Base-by-base conservation (phyloP, 1,140 invertebrate species). In the Cyclina sinensis region DNA sequence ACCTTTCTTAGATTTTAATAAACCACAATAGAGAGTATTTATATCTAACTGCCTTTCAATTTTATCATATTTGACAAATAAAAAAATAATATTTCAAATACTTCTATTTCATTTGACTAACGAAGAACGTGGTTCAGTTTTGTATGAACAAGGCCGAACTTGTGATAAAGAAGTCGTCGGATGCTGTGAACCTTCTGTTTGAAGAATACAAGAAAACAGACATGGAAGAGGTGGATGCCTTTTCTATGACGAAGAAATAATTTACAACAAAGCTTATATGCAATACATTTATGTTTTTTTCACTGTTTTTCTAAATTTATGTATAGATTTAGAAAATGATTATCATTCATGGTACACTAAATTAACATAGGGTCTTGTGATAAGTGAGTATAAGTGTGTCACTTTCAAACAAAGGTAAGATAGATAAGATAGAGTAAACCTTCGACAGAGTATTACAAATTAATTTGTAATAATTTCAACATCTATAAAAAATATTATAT, bases 131-230 rank as follows among this genome's bases (percentile, higher is more conserved):
- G 14, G 14, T 81, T n/a, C 35, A 54, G 24, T 81, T 81, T 24
- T 81, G 79, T 32, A 21, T 32, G 12, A 39, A 65, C 27, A 81
- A 81, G 21, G 32, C 79, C 4, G 39, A 46, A 7, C 11, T 35
- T 12, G 16, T 81, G n/a, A 11, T 81, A 24, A 14, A 81, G 1
- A n/a, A 43, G 14, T 21, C 79, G 18, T 18, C 12, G 5, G 57
- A 62, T 35, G 79, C 79, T 14, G 79, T 81, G 5, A 57, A 81
- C 30, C 3, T 81, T 0, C 30, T 81, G 32, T 65, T 81, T 65
- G 79, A 81, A n/a, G 79, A 81, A 24, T 81, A 81, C 35, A 24
- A 27, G n/a, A 62, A 46, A 65, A 18, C 21, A 54, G 16, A 3
- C 16, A 14, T 7, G 30, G n/a, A 27, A 46, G 24, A 24, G 74